phyloP scores from a whole-genome alignment of 2,113 vertebrate genomes.

The Colinus virginianus region DNA sequence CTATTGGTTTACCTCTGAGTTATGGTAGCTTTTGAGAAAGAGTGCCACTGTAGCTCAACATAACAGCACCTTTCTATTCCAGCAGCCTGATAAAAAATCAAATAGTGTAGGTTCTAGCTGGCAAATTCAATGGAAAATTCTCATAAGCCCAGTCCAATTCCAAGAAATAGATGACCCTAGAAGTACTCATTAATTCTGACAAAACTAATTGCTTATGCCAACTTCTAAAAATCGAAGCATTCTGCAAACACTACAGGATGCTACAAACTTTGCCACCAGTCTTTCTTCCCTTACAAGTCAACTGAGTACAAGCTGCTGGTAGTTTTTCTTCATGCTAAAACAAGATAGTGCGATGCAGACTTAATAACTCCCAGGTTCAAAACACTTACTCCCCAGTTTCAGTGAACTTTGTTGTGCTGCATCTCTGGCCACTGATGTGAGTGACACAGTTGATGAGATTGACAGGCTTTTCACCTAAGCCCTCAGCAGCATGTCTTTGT shows the following conservation, averaged over 20 bases:
- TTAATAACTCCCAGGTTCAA: background rate
- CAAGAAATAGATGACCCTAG: background rate
- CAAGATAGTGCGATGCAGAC: too few species aligned
- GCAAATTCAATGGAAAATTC: background rate
- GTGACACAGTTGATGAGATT: rapidly evolving
- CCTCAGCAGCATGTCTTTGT: background rate
- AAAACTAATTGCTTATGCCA: background rate
- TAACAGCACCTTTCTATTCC: background rate
- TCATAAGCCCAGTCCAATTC: background rate
- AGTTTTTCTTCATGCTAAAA: background rate
- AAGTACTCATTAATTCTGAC: background rate
- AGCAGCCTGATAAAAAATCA: background rate
- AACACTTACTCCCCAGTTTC: background rate
- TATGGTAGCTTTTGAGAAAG: rapidly evolving
- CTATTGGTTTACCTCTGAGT: background rate
- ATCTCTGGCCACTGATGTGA: background rate
- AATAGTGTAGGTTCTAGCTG: background rate
- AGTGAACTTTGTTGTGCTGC: background rate
- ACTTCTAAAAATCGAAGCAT: background rate
- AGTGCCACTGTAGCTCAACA: background rate
- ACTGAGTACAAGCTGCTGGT: background rate
- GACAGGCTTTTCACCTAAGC: background rate
- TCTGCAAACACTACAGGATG: rapidly evolving
- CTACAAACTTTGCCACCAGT: background rate
- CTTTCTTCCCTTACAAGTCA: background rate